Conservation (phyloP, 2,113 vertebrate species). For the Tylochromis polylepis region DNA sequence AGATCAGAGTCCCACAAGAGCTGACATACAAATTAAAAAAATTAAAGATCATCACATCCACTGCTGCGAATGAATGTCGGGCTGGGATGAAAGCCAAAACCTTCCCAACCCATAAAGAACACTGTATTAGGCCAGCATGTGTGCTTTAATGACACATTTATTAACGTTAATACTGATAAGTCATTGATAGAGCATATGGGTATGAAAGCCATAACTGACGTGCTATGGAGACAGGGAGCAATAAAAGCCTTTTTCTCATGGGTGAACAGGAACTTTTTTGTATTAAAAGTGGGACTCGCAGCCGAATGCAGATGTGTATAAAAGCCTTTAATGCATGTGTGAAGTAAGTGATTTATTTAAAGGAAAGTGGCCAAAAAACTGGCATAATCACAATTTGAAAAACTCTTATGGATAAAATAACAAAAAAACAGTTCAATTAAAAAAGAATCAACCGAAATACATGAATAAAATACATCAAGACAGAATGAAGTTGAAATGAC, state of each 20-base stretch:
- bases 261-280: constrained; percentile 14
- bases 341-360: neutral
- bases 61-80: neutral
- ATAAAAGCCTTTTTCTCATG: constrained; percentile 14
- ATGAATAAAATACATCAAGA: neutral
- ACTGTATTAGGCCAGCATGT: neutral
- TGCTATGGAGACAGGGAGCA: neutral
- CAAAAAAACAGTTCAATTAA: neutral
- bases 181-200: constrained; percentile 15
- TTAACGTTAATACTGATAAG: constrained; percentile 35
- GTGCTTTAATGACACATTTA: constrained; percentile 33
- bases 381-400: neutral
- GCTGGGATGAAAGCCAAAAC: neutral
- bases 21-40: constrained; percentile 6
- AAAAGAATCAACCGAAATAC: neutral
- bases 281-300: neutral
- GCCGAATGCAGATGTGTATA: neutral
- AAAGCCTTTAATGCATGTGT: neutral
- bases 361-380: neutral
- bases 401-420: neutral
- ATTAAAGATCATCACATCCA: constrained; percentile 12
- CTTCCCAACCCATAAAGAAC: neutral
- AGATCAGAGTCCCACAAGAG: constrained; percentile 5
- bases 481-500: neutral
- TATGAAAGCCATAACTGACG: constrained; percentile 14